Percentiles rank a stretch among this genome's conserved stretches.
phyloP scores from a whole-genome alignment of 2,888 invertebrate species.

The Ctenicera cuprea region DNA sequence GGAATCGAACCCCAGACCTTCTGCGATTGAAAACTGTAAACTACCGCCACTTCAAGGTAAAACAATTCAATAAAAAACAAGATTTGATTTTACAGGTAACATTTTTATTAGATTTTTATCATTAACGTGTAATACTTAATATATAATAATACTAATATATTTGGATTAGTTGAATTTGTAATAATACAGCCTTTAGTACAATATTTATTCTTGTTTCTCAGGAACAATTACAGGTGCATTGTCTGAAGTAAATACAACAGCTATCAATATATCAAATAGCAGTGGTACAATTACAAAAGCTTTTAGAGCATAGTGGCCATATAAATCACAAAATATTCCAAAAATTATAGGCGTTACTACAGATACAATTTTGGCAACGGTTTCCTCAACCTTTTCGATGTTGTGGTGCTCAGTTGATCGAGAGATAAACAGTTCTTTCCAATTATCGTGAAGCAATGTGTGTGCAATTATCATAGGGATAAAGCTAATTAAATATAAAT shows the following conservation, averaged over 20 bases:
- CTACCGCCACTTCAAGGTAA: too few species aligned
- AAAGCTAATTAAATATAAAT: slow-evolving; percentile 45
- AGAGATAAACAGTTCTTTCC: slow-evolving; percentile 34
- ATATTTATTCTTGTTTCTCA: slow-evolving; percentile 18
- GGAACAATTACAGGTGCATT: neutral
- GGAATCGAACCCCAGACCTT: too few species aligned
- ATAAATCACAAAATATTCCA: slow-evolving; percentile 48
- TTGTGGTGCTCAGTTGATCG: slow-evolving; percentile 23
- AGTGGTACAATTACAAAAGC: slow-evolving; percentile 40
- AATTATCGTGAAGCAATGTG: slow-evolving; percentile 25
- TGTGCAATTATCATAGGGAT: slow-evolving; percentile 46
- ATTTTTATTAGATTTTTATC: too few species aligned
- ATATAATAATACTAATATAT: too few species aligned
- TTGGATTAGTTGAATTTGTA: too few species aligned
- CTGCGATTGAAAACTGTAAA: too few species aligned
- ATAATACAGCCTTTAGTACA: too few species aligned
- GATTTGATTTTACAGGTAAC: too few species aligned
- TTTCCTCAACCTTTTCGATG: slow-evolving; percentile 36
- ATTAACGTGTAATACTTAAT: too few species aligned
- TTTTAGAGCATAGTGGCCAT: slow-evolving; percentile 40
- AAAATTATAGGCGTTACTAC: slow-evolving; percentile 40
- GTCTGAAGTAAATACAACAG: slow-evolving; percentile 1
- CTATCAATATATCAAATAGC: neutral
- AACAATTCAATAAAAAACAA: too few species aligned
- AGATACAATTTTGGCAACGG: slow-evolving; percentile 32